Evolutionary conservation across 2,888 invertebrate species (phyloP), one percentile per base, ranked within the genome.

Genomic region (Meteorus colon): DNA sequence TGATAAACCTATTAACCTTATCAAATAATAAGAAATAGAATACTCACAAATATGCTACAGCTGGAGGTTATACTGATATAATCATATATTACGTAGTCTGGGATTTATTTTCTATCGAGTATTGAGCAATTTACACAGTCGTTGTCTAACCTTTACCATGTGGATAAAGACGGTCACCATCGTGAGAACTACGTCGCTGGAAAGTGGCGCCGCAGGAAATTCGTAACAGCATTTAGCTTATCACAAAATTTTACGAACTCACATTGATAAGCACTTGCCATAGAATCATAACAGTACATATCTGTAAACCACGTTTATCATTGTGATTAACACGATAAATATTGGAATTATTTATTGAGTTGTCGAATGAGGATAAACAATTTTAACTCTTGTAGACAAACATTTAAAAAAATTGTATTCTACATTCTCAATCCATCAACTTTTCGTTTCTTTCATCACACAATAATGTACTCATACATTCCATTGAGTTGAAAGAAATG

Each of bases 171-270:
- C 16, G 75, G 14, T 60, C 19, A n/a, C 48, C 41, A 48, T 24
- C 19, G 4, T 51, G 12, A 37, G 12, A 66, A 45, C 24, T 31
- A 10, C 24, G 12, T 51, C 55, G 19, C 76, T 72, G 78, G 55
- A 68, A 41, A 74, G 78, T 78, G 76, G 78, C 78, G 78, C 78
- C 76, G 10, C 74, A 62, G 45, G 29, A 12, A 29, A n/a, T 31
- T 29, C 8, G 14, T 41, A 27, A 10, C 16, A 19, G 24, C 14
- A 60, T 12, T 12, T 27, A 12, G 59, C 27, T 60, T 60, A 24
- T 60, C 59, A 60, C 59, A 60, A 60, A 55, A 27, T 12, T 60
- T 27, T 24, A 60, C 12, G 59, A 24, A 60, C 59, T 19, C 19
- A 24, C 8, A 5, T 8, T 60, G 59, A 60, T 60, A 60, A 60